A percentile compares a stretch with the other conserved stretches of the same genome.
These are phyloP conservation scores for Epinephelus malabaricus DNA, from an alignment of 2,797 vertebrate genomes.

Conservation along the genomic window DNA sequence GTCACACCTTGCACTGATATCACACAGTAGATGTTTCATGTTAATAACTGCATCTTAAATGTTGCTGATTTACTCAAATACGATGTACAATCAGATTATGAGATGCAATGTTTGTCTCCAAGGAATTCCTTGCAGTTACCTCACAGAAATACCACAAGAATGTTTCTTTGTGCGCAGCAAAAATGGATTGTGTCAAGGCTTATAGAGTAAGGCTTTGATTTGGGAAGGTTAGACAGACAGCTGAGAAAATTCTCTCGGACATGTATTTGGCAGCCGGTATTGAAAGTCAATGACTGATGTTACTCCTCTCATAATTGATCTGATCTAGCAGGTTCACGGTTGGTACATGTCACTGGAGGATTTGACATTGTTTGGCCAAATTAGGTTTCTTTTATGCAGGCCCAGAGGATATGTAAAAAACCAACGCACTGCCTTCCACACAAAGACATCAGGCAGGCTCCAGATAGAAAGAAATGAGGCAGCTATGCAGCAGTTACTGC, in stretches of 20 bases:
- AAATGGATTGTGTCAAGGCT: constrained; percentile 44
- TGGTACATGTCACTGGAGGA: constrained; percentile 61
- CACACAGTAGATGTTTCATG: neutral
- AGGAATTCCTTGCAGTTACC: constrained; percentile 12
- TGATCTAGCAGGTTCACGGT: constrained; percentile 62
- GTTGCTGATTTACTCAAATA: neutral
- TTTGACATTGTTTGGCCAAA: constrained; percentile 71
- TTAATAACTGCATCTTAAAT: neutral
- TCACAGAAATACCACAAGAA: constrained; percentile 21
- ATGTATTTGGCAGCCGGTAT: constrained; percentile 61
- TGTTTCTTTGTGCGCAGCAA: constrained; percentile 15
- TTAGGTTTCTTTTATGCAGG: constrained; percentile 60
- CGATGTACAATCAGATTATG: neutral
- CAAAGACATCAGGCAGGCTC: constrained; percentile 46
- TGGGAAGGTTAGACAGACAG: constrained; percentile 60
- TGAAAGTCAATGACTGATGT: constrained; percentile 67
- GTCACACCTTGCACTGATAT: neutral
- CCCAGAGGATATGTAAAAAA: constrained; percentile 62
- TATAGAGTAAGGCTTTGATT: constrained; percentile 59
- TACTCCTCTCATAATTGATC: constrained; percentile 67
- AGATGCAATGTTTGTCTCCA: neutral
- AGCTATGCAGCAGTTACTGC: constrained; percentile 42
- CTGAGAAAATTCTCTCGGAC: constrained; percentile 69
- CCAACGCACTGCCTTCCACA: constrained; percentile 17
- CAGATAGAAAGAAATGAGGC: constrained; percentile 35